Conservation (phyloP, 1,140 invertebrate species). For the Macrostomum lignano region DNA sequence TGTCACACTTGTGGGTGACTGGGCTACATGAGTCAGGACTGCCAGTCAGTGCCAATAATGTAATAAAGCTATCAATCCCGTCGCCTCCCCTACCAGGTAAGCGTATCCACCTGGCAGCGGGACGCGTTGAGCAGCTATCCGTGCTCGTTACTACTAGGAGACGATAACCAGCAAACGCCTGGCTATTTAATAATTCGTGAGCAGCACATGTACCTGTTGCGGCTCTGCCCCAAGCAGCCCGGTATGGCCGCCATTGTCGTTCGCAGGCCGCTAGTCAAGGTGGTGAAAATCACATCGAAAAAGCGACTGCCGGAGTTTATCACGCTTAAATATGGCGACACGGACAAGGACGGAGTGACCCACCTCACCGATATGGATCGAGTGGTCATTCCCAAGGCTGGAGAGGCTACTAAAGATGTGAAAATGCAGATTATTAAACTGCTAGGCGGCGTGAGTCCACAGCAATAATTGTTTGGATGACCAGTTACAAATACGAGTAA, state of each 20-base stretch:
- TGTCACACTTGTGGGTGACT: too few species aligned
- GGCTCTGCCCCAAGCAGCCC: constrained; percentile 44
- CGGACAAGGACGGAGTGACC: constrained; percentile 37
- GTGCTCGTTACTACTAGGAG: too few species aligned
- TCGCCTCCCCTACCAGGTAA: too few species aligned
- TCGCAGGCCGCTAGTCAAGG: constrained; percentile 49
- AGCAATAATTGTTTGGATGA: too few species aligned
- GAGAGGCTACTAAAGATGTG: constrained; percentile 52
- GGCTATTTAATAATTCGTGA: too few species aligned
- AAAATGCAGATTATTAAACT: constrained; percentile 37
- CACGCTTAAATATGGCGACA: constrained; percentile 65
- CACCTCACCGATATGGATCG: constrained; percentile 47
- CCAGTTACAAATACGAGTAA: too few species aligned
- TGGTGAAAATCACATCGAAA: constrained; percentile 79
- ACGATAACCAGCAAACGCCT: too few species aligned
- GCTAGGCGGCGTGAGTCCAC: constrained; percentile 15
- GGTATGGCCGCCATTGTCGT: constrained; percentile 51
- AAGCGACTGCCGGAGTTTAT: constrained; percentile 70
- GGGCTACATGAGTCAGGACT: too few species aligned
- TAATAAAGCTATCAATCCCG: too few species aligned
- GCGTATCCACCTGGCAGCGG: too few species aligned
- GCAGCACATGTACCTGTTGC: constrained; percentile 55
- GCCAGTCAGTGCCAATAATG: too few species aligned
- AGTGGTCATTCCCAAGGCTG: constrained; percentile 65
- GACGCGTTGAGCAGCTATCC: too few species aligned